These are phyloP conservation scores for Ischnura elegans DNA, from an alignment of 2,888 invertebrate genomes.

Conservation along the genomic window DNA sequence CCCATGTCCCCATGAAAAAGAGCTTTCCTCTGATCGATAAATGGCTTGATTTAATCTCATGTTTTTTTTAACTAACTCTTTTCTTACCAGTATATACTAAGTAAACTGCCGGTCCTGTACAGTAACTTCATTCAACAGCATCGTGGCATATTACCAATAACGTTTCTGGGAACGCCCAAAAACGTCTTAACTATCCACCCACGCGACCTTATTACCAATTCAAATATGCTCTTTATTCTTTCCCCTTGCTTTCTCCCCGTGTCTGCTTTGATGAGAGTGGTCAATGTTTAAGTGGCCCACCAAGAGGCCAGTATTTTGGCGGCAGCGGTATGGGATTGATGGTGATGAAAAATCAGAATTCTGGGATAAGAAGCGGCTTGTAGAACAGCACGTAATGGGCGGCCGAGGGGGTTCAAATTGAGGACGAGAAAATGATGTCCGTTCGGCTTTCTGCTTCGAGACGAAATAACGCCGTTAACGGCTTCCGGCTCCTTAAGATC, in stretches of 20 bases:
- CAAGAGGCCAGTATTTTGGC: not conserved
- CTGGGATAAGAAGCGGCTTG: not conserved
- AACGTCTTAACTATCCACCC: not conserved
- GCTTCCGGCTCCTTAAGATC: not conserved
- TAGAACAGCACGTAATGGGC: not conserved
- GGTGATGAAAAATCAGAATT: too few species aligned
- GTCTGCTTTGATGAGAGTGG: not conserved
- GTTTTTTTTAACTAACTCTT: too few species aligned
- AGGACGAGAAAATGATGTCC: not conserved
- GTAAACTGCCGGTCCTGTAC: not conserved
- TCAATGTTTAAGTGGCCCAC: slow-evolving; percentile 8
- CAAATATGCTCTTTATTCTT: slow-evolving; percentile 9
- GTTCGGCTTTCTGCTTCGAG: not conserved
- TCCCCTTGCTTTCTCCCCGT: not conserved
- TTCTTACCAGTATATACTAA: too few species aligned
- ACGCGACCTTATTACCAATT: not conserved
- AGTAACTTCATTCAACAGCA: not conserved
- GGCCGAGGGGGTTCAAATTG: not conserved
- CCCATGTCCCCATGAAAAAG: too few species aligned
- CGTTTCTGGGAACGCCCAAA: not conserved
- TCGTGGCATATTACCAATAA: not conserved
- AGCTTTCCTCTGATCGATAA: too few species aligned
- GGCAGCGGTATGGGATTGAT: not conserved
- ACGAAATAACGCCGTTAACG: slow-evolving; percentile 27
- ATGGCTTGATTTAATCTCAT: too few species aligned